These are phyloP conservation scores for Vimba vimba DNA, from an alignment of 2,113 vertebrate genomes.

Conservation along the genomic window DNA sequence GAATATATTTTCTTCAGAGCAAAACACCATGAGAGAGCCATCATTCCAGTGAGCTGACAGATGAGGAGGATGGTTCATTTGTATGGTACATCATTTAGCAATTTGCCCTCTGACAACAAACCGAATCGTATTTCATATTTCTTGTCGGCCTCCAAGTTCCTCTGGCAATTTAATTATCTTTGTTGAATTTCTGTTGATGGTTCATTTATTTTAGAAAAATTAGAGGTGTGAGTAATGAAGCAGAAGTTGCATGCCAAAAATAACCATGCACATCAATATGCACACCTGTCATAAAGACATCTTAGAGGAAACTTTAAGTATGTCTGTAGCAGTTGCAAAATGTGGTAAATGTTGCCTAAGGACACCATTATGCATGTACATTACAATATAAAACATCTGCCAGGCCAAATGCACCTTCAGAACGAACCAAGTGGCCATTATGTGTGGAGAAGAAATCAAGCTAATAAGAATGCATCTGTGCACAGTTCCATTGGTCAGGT, in stretches of 20 bases:
- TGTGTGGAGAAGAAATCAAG: neutral
- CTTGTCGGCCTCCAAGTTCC: slow-evolving; percentile 48
- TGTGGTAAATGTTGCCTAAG: neutral
- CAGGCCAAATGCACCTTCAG: neutral
- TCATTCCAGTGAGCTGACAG: slow-evolving; percentile 52
- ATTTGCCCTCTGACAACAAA: slow-evolving; percentile 59
- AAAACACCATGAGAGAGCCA: slow-evolving; percentile 47
- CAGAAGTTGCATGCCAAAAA: slow-evolving; percentile 40
- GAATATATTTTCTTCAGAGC: slow-evolving; percentile 49
- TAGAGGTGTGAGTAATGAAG: slow-evolving; percentile 54
- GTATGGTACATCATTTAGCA: slow-evolving; percentile 57
- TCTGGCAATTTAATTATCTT: slow-evolving; percentile 62
- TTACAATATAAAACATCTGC: slow-evolving; percentile 9
- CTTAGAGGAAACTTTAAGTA: neutral
- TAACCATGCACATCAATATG: slow-evolving; percentile 1
- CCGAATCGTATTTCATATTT: slow-evolving; percentile 58
- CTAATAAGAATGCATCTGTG: slow-evolving; percentile 3
- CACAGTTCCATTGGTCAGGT: neutral
- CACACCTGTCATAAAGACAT: slow-evolving; percentile 4
- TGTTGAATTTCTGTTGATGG: slow-evolving; percentile 55
- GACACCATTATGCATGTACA: slow-evolving; percentile 10
- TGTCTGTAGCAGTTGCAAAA: slow-evolving; percentile 5
- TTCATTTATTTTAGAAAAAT: slow-evolving; percentile 56
- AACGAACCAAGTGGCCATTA: neutral
- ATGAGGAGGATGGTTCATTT: slow-evolving; percentile 56